Percentiles rank a stretch among this genome's conserved stretches.
These are phyloP conservation scores for Phyllostomus discolor DNA, from an alignment of 2,113 vertebrate species.

Conservation along the genomic window DNA sequence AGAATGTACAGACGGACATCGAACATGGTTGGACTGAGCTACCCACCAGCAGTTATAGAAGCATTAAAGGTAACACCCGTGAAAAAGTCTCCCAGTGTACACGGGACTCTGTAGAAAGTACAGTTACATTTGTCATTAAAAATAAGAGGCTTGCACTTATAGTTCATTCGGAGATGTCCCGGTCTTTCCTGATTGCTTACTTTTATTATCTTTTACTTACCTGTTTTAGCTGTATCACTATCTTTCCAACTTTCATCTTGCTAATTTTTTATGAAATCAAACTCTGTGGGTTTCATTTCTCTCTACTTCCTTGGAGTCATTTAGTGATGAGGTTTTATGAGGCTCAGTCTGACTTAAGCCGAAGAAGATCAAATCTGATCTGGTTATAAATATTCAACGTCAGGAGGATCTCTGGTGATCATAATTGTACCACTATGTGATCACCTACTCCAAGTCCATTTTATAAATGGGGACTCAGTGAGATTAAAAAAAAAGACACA, in stretches of 20 bases:
- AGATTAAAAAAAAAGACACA: not conserved
- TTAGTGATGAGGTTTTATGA: not conserved
- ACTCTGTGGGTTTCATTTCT: not conserved
- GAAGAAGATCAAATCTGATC: not conserved
- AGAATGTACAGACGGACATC: conserved; percentile 99
- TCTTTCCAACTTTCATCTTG: not conserved
- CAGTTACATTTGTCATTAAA: not conserved
- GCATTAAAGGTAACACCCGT: conserved; percentile 91
- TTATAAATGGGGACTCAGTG: not conserved
- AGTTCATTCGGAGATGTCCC: not conserved
- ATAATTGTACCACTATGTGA: not conserved
- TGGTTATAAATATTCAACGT: not conserved
- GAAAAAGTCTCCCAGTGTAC: not conserved
- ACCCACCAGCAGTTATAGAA: conserved; percentile 93
- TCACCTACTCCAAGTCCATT: not conserved
- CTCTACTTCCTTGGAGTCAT: not conserved
- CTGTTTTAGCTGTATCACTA: not conserved
- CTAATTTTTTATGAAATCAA: not conserved
- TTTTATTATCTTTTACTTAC: not conserved
- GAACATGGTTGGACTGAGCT: conserved; percentile 98
- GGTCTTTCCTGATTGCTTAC: not conserved
- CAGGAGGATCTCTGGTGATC: not conserved
- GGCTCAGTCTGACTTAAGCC: not conserved
- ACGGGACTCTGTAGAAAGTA: not conserved
- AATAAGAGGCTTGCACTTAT: not conserved